phyloP scores from a whole-genome alignment of 2,888 invertebrate genomes.

The Taphrorychus bicolor region DNA sequence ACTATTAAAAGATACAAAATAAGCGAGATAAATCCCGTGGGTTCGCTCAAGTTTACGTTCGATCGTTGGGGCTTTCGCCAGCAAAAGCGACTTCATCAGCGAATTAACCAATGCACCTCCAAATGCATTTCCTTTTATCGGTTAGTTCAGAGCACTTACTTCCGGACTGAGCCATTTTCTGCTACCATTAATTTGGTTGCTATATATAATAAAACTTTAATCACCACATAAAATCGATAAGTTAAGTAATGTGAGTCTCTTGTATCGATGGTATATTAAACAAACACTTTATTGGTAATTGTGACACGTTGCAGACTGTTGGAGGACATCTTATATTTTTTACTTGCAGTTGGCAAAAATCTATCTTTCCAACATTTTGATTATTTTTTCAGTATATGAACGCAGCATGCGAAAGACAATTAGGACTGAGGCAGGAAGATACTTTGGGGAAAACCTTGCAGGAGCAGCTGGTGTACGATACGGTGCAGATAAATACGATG shows the following conservation, averaged over 20 bases:
- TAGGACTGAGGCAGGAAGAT: constrained; percentile 76
- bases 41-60: neutral
- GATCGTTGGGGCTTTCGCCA: neutral
- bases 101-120: constrained; percentile 2
- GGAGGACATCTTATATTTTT: too few species aligned
- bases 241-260: too few species aligned
- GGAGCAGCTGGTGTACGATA: constrained; percentile 61
- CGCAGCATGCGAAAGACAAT: constrained; percentile 81
- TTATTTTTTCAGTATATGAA: constrained; percentile 81
- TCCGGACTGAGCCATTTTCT: neutral
- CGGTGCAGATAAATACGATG: constrained; percentile 65
- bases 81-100: neutral
- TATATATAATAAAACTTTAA: neutral
- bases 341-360: too few species aligned
- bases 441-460: constrained; percentile 67
- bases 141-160: constrained; percentile 3
- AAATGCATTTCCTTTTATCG: constrained; percentile 10
- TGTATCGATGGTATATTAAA: neutral
- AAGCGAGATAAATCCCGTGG: neutral
- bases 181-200: neutral
- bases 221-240: neutral
- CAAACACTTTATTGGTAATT: too few species aligned
- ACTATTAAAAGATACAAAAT: neutral
- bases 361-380: constrained; percentile 8
- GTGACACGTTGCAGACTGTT: too few species aligned